A percentile compares a stretch with the other conserved stretches of the same genome.
phyloP scores from a whole-genome alignment of 2,888 invertebrate species.

The Caenorhabditis japonica region DNA sequence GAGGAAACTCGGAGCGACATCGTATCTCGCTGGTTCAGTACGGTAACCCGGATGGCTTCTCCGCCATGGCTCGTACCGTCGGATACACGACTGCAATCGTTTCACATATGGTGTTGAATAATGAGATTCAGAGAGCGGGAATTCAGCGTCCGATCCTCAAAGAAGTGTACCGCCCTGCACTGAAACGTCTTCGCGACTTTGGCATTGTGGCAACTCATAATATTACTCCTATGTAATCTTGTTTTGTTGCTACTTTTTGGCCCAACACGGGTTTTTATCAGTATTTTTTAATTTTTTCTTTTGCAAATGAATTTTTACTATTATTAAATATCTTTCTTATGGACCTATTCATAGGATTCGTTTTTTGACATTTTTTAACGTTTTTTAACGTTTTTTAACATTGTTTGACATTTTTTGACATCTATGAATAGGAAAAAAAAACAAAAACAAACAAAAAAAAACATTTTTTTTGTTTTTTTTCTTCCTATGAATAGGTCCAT shows the following conservation, averaged over 20 bases:
- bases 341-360: no score
- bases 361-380: no score
- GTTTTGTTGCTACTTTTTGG: constrained; percentile 1
- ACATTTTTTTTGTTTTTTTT: no score
- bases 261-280: constrained; percentile 16
- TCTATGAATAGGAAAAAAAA: no score
- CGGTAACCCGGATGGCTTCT: constrained; percentile 84
- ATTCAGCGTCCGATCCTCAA: constrained; percentile 91
- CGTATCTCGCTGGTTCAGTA: constrained; percentile 88
- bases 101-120: constrained; percentile 95
- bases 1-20: constrained; percentile 83
- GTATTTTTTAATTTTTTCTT: no score
- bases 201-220: constrained; percentile 73
- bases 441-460: no score
- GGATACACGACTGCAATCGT: constrained; percentile 95
- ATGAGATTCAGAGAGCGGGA: constrained; percentile 97
- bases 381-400: no score
- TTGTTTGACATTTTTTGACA: no score
- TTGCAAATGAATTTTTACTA: no score
- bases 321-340: no score
- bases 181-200: constrained; percentile 85
- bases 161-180: constrained; percentile 90
- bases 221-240: constrained; percentile 52
- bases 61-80: constrained; percentile 95
- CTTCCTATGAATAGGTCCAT: no score